Conservation (phyloP, 2,113 vertebrate species). For the Baryphthengus martii region DNA sequence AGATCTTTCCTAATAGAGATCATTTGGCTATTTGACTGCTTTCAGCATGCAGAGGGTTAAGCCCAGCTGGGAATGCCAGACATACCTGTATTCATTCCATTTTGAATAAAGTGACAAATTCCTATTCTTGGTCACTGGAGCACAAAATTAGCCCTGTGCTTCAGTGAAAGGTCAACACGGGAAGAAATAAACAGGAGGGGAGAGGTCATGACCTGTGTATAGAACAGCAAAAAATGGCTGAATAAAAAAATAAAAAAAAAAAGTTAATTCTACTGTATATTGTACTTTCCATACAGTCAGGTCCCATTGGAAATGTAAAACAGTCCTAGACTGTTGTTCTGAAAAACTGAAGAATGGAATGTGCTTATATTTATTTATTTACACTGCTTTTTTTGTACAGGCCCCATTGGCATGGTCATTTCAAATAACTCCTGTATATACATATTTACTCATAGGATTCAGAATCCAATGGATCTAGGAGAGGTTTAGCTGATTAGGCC, state of each 20-base stretch:
- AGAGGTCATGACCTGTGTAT: slow-evolving; percentile 46
- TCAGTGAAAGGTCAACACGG: slow-evolving; percentile 75
- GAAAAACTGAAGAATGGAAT: background rate
- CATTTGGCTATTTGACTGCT: background rate
- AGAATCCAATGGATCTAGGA: background rate
- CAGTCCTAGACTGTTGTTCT: background rate
- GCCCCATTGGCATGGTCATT: background rate
- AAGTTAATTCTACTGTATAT: slow-evolving; percentile 20
- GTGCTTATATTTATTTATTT: background rate
- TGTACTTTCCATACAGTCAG: background rate
- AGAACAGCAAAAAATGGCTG: slow-evolving; percentile 34
- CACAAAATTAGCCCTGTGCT: slow-evolving; percentile 82
- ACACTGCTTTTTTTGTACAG: background rate
- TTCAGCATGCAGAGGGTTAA: slow-evolving; percentile 57
- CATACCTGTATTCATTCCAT: slow-evolving; percentile 75
- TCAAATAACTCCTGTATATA: background rate
- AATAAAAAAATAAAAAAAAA: background rate
- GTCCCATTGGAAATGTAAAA: background rate
- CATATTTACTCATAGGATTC: background rate
- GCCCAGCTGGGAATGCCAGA: slow-evolving; percentile 53
- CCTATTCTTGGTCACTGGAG: slow-evolving; percentile 81
- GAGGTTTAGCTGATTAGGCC: background rate
- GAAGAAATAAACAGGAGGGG: slow-evolving; percentile 66
- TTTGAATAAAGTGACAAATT: slow-evolving; percentile 83
- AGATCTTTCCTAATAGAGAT: slow-evolving; percentile 10